Evolutionary conservation across 2,797 vertebrate genomes (phyloP).

Genomic region (Onychomys torridus): DNA sequence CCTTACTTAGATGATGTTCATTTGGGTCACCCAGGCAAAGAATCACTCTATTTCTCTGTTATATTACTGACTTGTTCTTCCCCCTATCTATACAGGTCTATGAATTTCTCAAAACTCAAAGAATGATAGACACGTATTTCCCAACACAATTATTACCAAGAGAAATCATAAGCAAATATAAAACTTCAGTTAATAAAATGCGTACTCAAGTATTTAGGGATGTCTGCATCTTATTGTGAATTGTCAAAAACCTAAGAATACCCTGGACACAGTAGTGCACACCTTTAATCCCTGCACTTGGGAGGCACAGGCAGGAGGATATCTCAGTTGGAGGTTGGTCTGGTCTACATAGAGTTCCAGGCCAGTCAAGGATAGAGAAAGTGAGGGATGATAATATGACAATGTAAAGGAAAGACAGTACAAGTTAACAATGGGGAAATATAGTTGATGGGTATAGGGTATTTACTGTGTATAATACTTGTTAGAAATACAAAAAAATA

Average conservation of each 20-base stretch:
- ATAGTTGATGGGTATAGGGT: background rate
- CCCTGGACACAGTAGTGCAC: background rate
- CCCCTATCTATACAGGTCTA: background rate
- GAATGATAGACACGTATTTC: background rate
- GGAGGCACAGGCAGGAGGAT: background rate
- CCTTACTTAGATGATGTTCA: background rate
- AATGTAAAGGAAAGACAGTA: background rate
- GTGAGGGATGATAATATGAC: background rate
- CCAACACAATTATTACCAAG: background rate
- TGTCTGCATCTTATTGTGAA: background rate
- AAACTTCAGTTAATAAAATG: background rate
- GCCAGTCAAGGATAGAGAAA: background rate
- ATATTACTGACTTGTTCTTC: background rate
- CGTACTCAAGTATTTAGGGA: background rate
- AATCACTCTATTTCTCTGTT: background rate
- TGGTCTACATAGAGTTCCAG: background rate
- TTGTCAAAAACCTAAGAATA: background rate
- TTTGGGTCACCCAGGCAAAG: background rate
- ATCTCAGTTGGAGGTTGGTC: background rate
- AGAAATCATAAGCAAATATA: background rate
- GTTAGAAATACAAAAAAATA: too few relatives aligned
- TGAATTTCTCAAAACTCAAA: background rate
- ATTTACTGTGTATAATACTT: background rate
- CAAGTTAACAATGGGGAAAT: background rate
- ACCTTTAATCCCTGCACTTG: background rate